Conservation (phyloP, 2,797 vertebrate genomes). For the Paedocypris micromegethes region DNA sequence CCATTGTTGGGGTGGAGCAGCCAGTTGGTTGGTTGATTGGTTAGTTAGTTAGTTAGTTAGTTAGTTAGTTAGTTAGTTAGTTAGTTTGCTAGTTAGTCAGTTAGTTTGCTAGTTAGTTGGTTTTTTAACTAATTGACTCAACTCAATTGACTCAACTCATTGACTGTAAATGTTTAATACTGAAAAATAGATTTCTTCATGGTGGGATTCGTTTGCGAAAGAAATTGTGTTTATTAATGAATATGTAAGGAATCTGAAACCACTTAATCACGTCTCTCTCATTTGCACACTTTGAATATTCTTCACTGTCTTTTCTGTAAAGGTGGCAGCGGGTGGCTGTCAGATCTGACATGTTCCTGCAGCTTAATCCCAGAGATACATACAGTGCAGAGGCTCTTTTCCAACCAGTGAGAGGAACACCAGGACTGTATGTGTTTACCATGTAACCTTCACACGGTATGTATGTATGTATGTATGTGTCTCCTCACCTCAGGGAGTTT, state of each 20-base stretch:
- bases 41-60: too few relatives aligned
- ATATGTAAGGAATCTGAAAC: background rate
- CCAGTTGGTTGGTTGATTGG: too few relatives aligned
- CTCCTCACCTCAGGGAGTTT: background rate
- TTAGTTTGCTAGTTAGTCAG: too few relatives aligned
- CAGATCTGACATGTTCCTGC: conserved; percentile 61
- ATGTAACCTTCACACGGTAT: conserved; percentile 1
- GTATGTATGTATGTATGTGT: background rate
- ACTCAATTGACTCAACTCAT: too few relatives aligned
- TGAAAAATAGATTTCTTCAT: too few relatives aligned
- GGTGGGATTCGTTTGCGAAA: too few relatives aligned
- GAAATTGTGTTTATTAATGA: too few relatives aligned
- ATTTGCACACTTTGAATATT: conserved; percentile 37
- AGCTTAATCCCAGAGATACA: conserved; percentile 55
- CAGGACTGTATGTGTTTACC: conserved; percentile 3
- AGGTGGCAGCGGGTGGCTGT: conserved; percentile 54
- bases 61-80: too few relatives aligned
- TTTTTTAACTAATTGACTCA: too few relatives aligned
- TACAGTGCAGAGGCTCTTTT: conserved; percentile 46
- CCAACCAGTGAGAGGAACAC: conserved; percentile 39
- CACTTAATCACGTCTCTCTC: conserved; percentile 12
- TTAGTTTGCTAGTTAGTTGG: too few relatives aligned
- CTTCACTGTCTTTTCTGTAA: conserved; percentile 48
- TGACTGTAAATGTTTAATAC: too few relatives aligned
- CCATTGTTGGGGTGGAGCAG: too few relatives aligned